Conservation (phyloP, 2,888 invertebrate genomes). For the Eumerus sabulonum region DNA sequence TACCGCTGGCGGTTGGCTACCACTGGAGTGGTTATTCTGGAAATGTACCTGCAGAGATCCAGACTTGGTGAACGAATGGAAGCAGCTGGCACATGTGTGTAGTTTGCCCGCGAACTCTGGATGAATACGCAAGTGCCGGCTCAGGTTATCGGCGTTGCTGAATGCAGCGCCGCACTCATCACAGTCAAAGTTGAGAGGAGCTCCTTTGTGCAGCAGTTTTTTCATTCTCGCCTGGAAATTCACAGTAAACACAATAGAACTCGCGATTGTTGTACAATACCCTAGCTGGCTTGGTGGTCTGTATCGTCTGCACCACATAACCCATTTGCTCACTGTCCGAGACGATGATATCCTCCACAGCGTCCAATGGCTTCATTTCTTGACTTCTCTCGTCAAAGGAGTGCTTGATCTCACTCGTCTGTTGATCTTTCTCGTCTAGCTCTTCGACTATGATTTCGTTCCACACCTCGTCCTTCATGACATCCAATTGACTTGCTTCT, state of each 20-base stretch:
- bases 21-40: neutral
- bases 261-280: neutral
- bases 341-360: constrained; percentile 19
- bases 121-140: constrained; percentile 71
- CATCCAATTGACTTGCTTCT: neutral
- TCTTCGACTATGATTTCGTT: constrained; percentile 55
- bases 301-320: constrained; percentile 9
- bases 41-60: constrained; percentile 79
- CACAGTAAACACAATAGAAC: neutral
- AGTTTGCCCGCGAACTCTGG: constrained; percentile 44
- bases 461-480: constrained; percentile 33
- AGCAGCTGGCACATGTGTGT: constrained; percentile 24
- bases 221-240: constrained; percentile 11
- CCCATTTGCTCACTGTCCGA: neutral
- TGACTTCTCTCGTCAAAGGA: too few relatives aligned
- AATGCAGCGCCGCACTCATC: constrained; percentile 75
- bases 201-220: constrained; percentile 24
- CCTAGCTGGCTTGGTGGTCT: constrained; percentile 3
- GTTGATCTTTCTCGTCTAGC: neutral
- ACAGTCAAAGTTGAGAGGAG: constrained; percentile 70
- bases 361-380: neutral
- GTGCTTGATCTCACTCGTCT: neutral
- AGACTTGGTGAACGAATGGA: constrained; percentile 47
- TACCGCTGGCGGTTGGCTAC: neutral
- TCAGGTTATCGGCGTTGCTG: constrained; percentile 72